Conservation (phyloP, 2,797 vertebrate genomes). For the Rachycentron canadum region DNA sequence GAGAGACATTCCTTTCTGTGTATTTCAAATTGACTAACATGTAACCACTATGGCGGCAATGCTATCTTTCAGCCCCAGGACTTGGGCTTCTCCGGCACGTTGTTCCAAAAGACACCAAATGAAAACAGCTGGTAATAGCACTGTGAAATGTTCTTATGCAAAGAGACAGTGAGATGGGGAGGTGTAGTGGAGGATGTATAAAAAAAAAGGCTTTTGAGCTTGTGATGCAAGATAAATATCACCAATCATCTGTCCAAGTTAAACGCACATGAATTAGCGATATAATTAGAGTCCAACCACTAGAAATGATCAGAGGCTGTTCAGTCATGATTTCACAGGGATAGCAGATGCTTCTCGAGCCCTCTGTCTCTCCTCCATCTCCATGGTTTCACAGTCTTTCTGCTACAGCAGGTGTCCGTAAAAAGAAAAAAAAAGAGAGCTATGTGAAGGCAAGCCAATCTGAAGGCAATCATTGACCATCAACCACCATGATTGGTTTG, state of each 20-base stretch:
- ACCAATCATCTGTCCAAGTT: constrained; percentile 56
- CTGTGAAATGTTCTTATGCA: constrained; percentile 18
- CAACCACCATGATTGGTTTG: constrained; percentile 81
- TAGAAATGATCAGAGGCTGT: constrained; percentile 52
- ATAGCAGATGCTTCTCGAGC: constrained; percentile 62
- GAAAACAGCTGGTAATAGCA: constrained; percentile 61
- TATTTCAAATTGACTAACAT: constrained; percentile 82
- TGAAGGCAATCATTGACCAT: constrained; percentile 85
- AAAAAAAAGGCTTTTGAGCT: constrained; percentile 12
- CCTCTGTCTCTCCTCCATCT: constrained; percentile 47
- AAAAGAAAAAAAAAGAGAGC: constrained; percentile 32
- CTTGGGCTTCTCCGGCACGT: constrained; percentile 41
- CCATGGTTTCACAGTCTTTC: constrained; percentile 54
- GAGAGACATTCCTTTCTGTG: constrained; percentile 78
- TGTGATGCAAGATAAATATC: constrained; percentile 41
- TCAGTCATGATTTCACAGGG: constrained; percentile 54
- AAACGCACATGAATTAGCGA: constrained; percentile 65
- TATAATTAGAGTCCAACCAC: constrained; percentile 56
- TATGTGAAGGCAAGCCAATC: constrained; percentile 76
- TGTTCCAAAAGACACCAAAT: constrained; percentile 41
- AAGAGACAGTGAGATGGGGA: constrained; percentile 19
- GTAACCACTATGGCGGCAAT: constrained; percentile 60
- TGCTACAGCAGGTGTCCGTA: constrained; percentile 71
- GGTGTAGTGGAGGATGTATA: neutral
- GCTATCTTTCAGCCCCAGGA: constrained; percentile 76